These are phyloP conservation scores for Gambelia wislizenii DNA, from an alignment of 2,797 vertebrate genomes.

Conservation along the genomic window DNA sequence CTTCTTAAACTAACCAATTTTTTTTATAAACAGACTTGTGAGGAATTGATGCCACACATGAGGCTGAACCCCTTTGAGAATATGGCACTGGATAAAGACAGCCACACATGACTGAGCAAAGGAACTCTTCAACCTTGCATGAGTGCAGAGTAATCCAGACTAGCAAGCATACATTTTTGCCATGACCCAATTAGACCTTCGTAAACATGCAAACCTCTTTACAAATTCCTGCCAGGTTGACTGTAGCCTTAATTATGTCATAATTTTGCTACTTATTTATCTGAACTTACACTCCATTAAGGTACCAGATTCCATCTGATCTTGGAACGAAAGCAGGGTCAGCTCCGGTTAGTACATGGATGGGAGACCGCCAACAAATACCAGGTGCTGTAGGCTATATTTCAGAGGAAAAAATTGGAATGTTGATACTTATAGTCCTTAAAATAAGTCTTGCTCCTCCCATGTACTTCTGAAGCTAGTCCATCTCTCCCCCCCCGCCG, in stretches of 20 bases:
- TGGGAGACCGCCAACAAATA: no score
- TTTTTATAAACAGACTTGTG: not conserved
- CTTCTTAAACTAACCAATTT: not conserved
- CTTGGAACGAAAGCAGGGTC: no score
- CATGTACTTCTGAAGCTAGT: no score
- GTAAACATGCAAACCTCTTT: not conserved
- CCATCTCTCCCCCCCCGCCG: no score
- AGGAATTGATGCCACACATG: not conserved
- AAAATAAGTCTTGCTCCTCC: no score
- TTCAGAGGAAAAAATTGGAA: no score
- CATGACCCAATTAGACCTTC: not conserved
- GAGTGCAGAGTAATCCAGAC: not conserved
- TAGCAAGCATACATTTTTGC: not conserved
- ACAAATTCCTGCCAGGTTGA: not conserved
- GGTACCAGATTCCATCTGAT: no score
- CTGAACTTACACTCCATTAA: not conserved
- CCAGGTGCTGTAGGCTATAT: no score
- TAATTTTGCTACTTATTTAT: constrained; percentile 5
- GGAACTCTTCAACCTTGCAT: not conserved
- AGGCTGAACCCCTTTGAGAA: not conserved
- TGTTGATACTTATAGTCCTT: no score
- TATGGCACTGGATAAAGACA: not conserved
- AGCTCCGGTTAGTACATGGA: no score
- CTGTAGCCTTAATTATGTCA: not conserved
- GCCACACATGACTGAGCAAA: not conserved